Percentiles rank a stretch among this genome's conserved stretches.
Conservation (phyloP, 2,888 invertebrate genomes). For the Labia minor region DNA sequence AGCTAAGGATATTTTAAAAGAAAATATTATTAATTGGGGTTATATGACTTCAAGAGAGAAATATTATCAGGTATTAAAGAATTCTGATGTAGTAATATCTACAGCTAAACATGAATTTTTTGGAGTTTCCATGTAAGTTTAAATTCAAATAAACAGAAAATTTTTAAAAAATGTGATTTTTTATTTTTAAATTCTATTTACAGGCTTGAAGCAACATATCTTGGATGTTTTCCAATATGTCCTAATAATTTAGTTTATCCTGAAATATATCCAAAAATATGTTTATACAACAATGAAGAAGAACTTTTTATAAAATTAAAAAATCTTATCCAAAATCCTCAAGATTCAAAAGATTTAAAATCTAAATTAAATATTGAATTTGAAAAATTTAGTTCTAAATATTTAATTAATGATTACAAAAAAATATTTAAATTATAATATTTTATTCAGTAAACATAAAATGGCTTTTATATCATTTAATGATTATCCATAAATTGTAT, state of each 20-base stretch:
- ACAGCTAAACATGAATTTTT: conserved; percentile 67
- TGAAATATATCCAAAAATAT: conserved; percentile 53
- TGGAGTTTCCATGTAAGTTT: conserved; percentile 57
- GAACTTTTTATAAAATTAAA: conserved; percentile 46
- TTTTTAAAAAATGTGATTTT: conserved; percentile 21
- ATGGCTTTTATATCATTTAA: no score
- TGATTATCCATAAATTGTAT: conserved; percentile 92
- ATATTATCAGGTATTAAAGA: conserved; percentile 45
- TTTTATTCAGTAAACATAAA: background rate
- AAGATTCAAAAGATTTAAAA: conserved; percentile 33
- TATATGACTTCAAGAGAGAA: conserved; percentile 43
- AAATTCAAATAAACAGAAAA: conserved; percentile 19
- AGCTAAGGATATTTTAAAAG: conserved; percentile 39
- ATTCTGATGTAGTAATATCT: conserved; percentile 55
- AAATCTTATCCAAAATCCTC: conserved; percentile 40
- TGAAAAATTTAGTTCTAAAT: conserved; percentile 36
- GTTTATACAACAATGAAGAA: conserved; percentile 47
- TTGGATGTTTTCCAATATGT: conserved; percentile 58
- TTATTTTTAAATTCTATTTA: conserved; percentile 28
- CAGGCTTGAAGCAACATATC: conserved; percentile 57
- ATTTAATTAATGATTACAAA: conserved; percentile 36
- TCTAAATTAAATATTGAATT: conserved; percentile 37
- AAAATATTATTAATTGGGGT: conserved; percentile 49
- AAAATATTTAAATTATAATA: conserved; percentile 31
- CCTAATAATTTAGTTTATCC: conserved; percentile 60